Evolutionary conservation across 2,888 invertebrate genomes (phyloP).

Genomic region (Leucania comma): DNA sequence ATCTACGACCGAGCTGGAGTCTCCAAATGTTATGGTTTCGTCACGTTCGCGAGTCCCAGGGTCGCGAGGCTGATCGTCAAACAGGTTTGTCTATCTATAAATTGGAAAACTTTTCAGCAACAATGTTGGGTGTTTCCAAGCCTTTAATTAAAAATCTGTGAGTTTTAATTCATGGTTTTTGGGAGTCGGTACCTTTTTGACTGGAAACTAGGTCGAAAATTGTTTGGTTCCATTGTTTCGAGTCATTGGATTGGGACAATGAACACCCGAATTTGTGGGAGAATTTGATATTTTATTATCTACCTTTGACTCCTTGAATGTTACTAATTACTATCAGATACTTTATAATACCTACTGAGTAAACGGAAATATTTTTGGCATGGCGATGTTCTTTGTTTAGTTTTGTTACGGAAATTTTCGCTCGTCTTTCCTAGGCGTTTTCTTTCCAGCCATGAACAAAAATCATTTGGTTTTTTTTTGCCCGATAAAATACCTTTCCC

Average conservation of each 20-base stretch:
- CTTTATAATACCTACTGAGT: constrained; percentile 5
- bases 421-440: constrained; percentile 14
- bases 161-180: constrained; percentile 47
- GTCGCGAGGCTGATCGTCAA: constrained; percentile 89
- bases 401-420: constrained; percentile 25
- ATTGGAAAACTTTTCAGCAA: constrained; percentile 56
- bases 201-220: constrained; percentile 35
- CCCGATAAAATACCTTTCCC: no score
- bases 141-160: constrained; percentile 46
- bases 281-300: constrained; percentile 47
- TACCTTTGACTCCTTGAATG: background rate
- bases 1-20: constrained; percentile 98
- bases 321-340: constrained; percentile 26
- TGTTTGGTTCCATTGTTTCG: constrained; percentile 47
- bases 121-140: constrained; percentile 45
- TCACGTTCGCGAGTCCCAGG: constrained; percentile 91
- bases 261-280: constrained; percentile 30
- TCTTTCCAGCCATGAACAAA: constrained; percentile 11
- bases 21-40: constrained; percentile 97
- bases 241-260: constrained; percentile 31
- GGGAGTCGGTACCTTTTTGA: constrained; percentile 5
- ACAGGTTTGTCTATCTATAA: constrained; percentile 79
- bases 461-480: constrained; percentile 17
- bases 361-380: constrained; percentile 44
- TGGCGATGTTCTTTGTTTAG: constrained; percentile 58